These are phyloP conservation scores for Gonocerus acuteangulatus DNA, from an alignment of 2,888 invertebrate species.

Conservation along the genomic window DNA sequence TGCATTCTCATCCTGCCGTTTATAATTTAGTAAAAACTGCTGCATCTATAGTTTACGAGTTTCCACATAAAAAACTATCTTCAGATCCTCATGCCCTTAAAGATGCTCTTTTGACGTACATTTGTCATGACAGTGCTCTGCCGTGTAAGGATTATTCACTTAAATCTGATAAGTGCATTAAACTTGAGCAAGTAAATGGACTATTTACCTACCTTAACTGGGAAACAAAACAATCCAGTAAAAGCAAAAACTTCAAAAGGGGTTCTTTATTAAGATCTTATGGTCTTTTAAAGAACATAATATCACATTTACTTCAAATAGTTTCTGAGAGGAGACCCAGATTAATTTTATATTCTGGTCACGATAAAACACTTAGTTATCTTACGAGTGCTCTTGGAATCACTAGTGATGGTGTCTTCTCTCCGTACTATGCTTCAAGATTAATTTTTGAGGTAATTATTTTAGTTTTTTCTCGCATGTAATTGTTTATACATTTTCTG, in stretches of 20 bases:
- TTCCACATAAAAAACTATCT: constrained; percentile 52
- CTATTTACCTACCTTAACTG: constrained; percentile 76
- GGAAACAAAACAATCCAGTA: constrained; percentile 59
- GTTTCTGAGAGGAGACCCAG: constrained; percentile 67
- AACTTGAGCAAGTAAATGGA: constrained; percentile 64
- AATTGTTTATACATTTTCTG: too few species aligned
- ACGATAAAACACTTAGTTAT: constrained; percentile 83
- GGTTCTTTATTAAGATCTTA: constrained; percentile 69
- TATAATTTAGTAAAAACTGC: constrained; percentile 59
- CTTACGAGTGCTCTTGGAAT: constrained; percentile 73
- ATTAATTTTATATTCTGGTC: constrained; percentile 78
- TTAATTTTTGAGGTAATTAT: constrained; percentile 69
- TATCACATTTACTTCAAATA: constrained; percentile 71
- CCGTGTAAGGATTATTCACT: constrained; percentile 52
- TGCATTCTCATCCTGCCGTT: constrained; percentile 67
- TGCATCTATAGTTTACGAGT: constrained; percentile 58
- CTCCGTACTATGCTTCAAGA: constrained; percentile 78
- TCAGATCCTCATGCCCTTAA: constrained; percentile 63
- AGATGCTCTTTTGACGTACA: constrained; percentile 74
- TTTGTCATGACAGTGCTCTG: constrained; percentile 73
- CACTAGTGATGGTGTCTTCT: constrained; percentile 50
- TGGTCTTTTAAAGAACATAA: constrained; percentile 74
- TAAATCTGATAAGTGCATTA: constrained; percentile 50
- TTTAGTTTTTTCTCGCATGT: not conserved
- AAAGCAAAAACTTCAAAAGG: constrained; percentile 55